These are phyloP conservation scores for Cosmia trapezina DNA, from an alignment of 2,888 invertebrate genomes.

Conservation along the genomic window DNA sequence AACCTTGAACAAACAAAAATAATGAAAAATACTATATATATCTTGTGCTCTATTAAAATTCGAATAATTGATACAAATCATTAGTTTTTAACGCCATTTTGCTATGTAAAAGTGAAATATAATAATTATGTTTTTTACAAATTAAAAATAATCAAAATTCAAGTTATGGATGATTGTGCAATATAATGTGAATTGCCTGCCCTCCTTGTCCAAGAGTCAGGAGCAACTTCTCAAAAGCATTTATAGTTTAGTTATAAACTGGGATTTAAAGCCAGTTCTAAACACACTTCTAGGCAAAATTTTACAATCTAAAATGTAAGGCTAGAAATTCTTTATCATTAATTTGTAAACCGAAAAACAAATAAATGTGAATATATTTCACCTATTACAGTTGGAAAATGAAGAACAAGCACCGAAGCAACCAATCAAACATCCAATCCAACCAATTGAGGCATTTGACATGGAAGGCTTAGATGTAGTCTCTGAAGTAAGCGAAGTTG, in stretches of 20 bases:
- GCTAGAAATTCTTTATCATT: neutral
- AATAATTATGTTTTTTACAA: too few species aligned
- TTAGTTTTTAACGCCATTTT: neutral
- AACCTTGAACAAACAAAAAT: slow-evolving; percentile 23
- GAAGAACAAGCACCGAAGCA: slow-evolving; percentile 70
- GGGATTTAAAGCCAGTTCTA: neutral
- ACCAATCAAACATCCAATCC: slow-evolving; percentile 49
- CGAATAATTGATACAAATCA: neutral
- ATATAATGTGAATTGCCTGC: neutral
- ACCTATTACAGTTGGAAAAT: slow-evolving; percentile 75
- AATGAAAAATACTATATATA: too few species aligned
- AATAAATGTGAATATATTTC: neutral
- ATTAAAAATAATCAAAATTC: neutral
- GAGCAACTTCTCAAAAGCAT: neutral
- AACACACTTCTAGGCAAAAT: neutral
- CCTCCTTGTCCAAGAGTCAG: neutral
- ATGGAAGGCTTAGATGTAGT: slow-evolving; percentile 67
- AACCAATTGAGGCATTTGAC: slow-evolving; percentile 68
- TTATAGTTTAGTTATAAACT: too few species aligned
- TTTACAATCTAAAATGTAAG: neutral
- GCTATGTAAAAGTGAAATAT: too few species aligned
- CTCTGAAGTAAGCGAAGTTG: slow-evolving; percentile 77
- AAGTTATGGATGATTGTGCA: neutral
- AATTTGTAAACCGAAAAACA: neutral
- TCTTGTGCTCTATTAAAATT: too few species aligned